phyloP scores from a whole-genome alignment of 2,888 invertebrate species.

The Drosophila setosimentum region DNA sequence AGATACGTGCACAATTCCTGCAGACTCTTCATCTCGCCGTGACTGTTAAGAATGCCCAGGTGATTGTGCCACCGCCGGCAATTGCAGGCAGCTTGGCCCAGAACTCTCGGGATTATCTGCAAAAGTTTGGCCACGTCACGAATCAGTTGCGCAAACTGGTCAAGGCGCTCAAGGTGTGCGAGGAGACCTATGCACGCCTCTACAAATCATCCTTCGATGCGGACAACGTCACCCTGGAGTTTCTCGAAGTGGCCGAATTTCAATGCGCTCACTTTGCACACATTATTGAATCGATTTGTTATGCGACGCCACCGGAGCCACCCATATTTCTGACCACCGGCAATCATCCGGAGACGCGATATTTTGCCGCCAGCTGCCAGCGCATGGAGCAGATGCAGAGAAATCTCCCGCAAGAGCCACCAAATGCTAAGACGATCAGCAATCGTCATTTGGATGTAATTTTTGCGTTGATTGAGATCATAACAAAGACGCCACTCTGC shows the following conservation, averaged over 20 bases:
- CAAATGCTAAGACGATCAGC: slow-evolving; percentile 84
- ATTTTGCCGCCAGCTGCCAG: slow-evolving; percentile 81
- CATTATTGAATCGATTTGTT: slow-evolving; percentile 84
- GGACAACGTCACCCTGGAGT: slow-evolving; percentile 91
- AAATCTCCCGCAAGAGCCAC: slow-evolving; percentile 81
- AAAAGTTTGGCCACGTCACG: slow-evolving; percentile 92
- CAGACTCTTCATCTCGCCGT: slow-evolving; percentile 86
- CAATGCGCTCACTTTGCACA: slow-evolving; percentile 84
- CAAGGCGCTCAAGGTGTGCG: slow-evolving; percentile 89
- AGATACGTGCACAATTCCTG: slow-evolving; percentile 91
- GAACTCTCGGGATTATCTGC: slow-evolving; percentile 91
- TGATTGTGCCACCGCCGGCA: slow-evolving; percentile 96
- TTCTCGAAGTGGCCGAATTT: slow-evolving; percentile 87
- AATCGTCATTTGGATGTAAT: slow-evolving; percentile 87
- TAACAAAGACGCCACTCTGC: slow-evolving; percentile 88
- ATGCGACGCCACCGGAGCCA: slow-evolving; percentile 84
- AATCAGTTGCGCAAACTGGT: slow-evolving; percentile 91
- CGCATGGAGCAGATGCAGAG: slow-evolving; percentile 83
- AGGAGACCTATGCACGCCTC: slow-evolving; percentile 90
- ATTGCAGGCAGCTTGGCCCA: slow-evolving; percentile 94
- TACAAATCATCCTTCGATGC: slow-evolving; percentile 95
- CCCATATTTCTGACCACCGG: slow-evolving; percentile 83
- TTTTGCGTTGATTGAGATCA: slow-evolving; percentile 87
- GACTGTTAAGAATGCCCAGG: slow-evolving; percentile 86
- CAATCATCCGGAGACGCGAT: slow-evolving; percentile 84